phyloP scores from a whole-genome alignment of 2,113 vertebrate species.

The Pica pica region DNA sequence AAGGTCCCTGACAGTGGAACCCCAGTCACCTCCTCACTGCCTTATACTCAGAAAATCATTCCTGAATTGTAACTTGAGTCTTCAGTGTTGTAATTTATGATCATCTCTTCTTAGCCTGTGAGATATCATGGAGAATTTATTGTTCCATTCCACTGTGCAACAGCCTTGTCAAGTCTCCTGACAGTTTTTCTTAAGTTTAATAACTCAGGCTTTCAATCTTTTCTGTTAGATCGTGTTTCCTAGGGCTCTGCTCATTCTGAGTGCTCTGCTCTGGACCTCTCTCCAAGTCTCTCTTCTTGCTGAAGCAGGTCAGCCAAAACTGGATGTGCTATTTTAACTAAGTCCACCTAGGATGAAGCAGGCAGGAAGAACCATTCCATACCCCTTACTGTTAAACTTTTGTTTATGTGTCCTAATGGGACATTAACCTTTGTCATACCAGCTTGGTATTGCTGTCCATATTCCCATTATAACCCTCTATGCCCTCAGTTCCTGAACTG shows the following conservation, averaged over 20 bases:
- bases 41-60: constrained; percentile 30
- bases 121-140: constrained; percentile 30
- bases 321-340: neutral
- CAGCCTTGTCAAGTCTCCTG: neutral
- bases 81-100: constrained; percentile 1
- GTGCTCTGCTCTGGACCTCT: neutral
- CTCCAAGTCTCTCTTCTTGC: neutral
- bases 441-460: neutral
- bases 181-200: constrained; percentile 25
- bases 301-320: neutral
- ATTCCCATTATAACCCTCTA: neutral
- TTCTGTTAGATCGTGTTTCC: neutral
- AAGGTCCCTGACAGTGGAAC: neutral
- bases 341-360: neutral
- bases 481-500: neutral
- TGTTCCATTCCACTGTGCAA: constrained; percentile 12
- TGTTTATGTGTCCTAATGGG: neutral
- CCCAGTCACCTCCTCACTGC: neutral
- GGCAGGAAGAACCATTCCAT: neutral
- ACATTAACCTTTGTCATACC: neutral
- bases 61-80: constrained; percentile 14
- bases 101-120: neutral
- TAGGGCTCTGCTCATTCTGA: neutral
- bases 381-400: neutral
- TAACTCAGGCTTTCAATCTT: constrained; percentile 24